These are phyloP conservation scores for Mythimna lalbum DNA, from an alignment of 2,888 invertebrate species.

Conservation along the genomic window DNA sequence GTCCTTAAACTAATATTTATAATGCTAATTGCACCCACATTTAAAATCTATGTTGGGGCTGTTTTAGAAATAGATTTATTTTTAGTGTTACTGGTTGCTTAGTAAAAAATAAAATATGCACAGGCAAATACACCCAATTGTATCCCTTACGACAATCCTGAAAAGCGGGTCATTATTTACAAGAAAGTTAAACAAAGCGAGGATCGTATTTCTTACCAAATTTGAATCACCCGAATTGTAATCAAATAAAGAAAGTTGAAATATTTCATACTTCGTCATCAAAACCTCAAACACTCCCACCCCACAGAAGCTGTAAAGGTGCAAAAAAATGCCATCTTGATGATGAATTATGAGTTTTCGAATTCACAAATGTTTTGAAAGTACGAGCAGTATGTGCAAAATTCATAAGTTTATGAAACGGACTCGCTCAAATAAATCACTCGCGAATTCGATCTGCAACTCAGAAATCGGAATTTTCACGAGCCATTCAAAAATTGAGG, in stretches of 20 bases:
- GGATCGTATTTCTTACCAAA: neutral
- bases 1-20: too few species aligned
- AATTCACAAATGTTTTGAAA: constrained; percentile 36
- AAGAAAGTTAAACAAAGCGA: neutral
- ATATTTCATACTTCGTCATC: constrained; percentile 24
- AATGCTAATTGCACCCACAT: too few species aligned
- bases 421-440: constrained; percentile 36
- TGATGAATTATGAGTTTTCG: constrained; percentile 31
- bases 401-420: constrained; percentile 27
- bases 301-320: constrained; percentile 15
- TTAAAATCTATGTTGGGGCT: too few species aligned
- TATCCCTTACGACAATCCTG: neutral
- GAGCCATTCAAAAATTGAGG: constrained; percentile 35
- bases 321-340: constrained; percentile 1
- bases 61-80: too few species aligned
- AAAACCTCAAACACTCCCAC: constrained; percentile 21
- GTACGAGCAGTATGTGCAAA: constrained; percentile 5
- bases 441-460: constrained; percentile 29
- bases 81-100: too few species aligned
- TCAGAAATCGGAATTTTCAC: constrained; percentile 13
- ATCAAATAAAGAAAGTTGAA: constrained; percentile 35
- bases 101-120: too few species aligned
- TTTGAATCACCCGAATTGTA: constrained; percentile 12
- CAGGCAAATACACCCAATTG: neutral
- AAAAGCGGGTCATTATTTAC: constrained; percentile 9